Base-by-base conservation (phyloP, 2,797 vertebrate genomes). In the Silurus lanzhouensis region DNA sequence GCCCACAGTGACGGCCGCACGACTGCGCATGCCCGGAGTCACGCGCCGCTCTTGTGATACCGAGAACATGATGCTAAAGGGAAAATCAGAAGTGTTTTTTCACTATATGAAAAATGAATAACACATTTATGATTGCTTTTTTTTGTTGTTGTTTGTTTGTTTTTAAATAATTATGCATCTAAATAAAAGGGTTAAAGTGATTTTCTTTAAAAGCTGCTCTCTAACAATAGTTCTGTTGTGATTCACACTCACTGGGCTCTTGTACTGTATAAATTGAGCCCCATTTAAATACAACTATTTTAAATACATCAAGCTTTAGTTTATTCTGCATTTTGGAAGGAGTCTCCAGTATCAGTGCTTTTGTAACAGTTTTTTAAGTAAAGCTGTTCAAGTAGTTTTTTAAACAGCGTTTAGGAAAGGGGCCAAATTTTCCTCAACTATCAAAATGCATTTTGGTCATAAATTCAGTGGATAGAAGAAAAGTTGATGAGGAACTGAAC, bases 1-100 rank as follows among this genome's bases (percentile, higher is more conserved):
- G 78, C 78, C 78, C 78, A n/a, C 77, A 64, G 44, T 48, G 2
- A 17, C 27, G 27, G 57, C 61, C 13, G 27, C 22, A 48, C 38
- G 60, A 80, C 2, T 80, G 60, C 78, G 78, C 78, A 80, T 80
- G 78, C 22, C 17, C 60, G 12, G 20, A 63, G 60, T 80, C 77
- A 80, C 58, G 60, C 60, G 78, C 78, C 22, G 38, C 19, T 46
- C 61, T 38, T 58, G 17, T 31, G 27, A 31, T 19, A 5, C 2
- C 48, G 13, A 27, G 20, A 22, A 12, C 22, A 31, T 7, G 1
- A 12, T 25, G 22, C 17, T 14, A 60, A 17, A 19, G 15, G 1
- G 13, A 19, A 60, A 60, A 17, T 60, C 58, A 60, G 3, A 14
- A 19, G 58, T 14, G 58, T 52, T 52, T 10, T 1, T 52, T 7